A percentile compares a stretch with the other conserved stretches of the same genome.
Conservation (phyloP, 1,140 invertebrate genomes). For the Cherax quadricarinatus region DNA sequence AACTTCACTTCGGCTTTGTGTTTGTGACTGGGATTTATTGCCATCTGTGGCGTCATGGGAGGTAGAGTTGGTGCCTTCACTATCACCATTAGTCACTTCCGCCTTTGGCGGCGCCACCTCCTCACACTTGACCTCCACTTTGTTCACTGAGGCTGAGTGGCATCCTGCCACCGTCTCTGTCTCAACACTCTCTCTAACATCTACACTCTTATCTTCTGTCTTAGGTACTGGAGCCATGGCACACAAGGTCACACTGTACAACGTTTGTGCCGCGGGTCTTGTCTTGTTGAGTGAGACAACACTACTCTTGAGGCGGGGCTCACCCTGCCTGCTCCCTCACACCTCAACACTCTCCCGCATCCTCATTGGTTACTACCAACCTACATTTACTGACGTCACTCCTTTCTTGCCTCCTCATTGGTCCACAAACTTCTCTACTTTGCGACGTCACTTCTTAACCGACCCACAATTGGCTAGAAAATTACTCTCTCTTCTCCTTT, state of each 20-base stretch:
- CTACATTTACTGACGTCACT: no score
- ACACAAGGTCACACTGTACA: neutral
- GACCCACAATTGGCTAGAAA: neutral
- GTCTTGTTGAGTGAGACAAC: neutral
- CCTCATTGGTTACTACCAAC: no score
- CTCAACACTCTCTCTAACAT: slow-evolving; percentile 9
- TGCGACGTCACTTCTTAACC: neutral
- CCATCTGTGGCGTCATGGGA: neutral
- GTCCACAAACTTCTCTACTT: neutral
- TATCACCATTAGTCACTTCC: slow-evolving; percentile 2
- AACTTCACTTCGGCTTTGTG: neutral
- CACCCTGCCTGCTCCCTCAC: neutral
- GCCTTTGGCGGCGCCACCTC: neutral
- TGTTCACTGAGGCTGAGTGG: slow-evolving; percentile 22
- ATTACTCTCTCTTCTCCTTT: neutral
- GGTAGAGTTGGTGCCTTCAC: neutral
- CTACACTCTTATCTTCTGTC: neutral
- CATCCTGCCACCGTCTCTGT: slow-evolving; percentile 46
- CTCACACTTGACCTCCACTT: neutral
- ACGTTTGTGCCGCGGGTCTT: neutral
- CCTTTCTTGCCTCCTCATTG: neutral
- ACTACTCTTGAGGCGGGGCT: neutral
- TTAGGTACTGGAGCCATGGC: neutral
- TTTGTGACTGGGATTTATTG: neutral
- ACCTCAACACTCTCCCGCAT: neutral